Conservation (phyloP, 2,113 vertebrate species). For the Podocnemis expansa region DNA sequence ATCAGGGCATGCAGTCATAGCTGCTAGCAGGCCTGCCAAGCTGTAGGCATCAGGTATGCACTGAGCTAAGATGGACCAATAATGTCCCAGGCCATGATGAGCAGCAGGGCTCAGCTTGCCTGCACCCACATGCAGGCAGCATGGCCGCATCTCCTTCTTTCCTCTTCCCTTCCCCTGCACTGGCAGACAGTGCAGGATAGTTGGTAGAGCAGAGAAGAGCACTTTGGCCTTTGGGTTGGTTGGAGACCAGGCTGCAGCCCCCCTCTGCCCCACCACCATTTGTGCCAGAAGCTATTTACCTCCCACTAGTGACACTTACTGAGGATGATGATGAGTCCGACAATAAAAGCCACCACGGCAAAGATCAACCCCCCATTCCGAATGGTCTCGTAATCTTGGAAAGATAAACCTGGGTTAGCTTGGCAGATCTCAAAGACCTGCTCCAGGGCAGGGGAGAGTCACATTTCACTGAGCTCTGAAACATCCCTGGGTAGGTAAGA, state of each 20-base stretch:
- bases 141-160: neutral
- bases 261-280: fast-evolving
- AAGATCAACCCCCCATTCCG: conserved; percentile 87
- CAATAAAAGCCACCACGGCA: conserved; percentile 80
- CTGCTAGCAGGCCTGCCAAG: neutral
- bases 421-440: neutral
- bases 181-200: neutral
- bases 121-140: too few species aligned
- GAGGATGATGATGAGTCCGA: conserved; percentile 85
- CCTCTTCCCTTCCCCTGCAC: neutral
- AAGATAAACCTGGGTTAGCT: neutral
- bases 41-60: too few species aligned
- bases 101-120: too few species aligned
- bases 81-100: neutral
- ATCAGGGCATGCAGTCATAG: too few species aligned
- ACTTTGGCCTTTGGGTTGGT: neutral
- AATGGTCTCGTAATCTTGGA: conserved; percentile 82
- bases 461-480: neutral
- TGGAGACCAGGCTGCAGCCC: fast-evolving
- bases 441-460: fast-evolving
- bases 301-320: conserved; percentile 73
- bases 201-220: neutral
- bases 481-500: too few species aligned
- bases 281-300: too few species aligned
- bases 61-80: too few species aligned